Percentiles rank a stretch among this genome's conserved stretches.
Evolutionary conservation across 1,140 invertebrate species (phyloP).

Genomic region (Hylaeus anthracinus): DNA sequence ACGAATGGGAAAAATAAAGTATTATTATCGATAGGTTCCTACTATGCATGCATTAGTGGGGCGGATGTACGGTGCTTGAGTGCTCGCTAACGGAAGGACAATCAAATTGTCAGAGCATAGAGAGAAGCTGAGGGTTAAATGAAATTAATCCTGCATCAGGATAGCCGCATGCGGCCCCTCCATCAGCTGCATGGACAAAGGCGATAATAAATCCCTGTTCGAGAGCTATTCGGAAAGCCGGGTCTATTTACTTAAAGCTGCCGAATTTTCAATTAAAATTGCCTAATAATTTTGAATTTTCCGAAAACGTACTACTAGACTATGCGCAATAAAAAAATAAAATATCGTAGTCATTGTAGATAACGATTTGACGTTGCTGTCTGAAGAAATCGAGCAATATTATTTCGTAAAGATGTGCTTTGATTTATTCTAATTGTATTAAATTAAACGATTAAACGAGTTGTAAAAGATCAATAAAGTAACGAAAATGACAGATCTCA

Average conservation of each 20-base stretch:
- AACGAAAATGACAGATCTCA: too few relatives aligned
- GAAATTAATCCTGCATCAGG: constrained; percentile 62
- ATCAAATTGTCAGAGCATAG: constrained; percentile 54
- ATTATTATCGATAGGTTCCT: constrained; percentile 46
- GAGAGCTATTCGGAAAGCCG: not conserved
- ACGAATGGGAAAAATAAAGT: not conserved
- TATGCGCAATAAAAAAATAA: too few relatives aligned
- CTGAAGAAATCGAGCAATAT: too few relatives aligned
- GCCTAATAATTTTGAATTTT: too few relatives aligned
- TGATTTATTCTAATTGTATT: too few relatives aligned
- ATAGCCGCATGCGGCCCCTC: constrained; percentile 10
- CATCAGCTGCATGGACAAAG: constrained; percentile 21
- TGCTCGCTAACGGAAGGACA: constrained; percentile 49
- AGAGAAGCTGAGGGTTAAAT: constrained; percentile 56
- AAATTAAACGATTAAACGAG: too few relatives aligned
- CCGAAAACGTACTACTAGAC: too few relatives aligned
- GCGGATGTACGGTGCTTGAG: constrained; percentile 26
- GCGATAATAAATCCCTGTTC: not conserved
- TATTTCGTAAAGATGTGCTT: too few relatives aligned
- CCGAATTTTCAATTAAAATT: not conserved
- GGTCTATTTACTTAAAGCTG: not conserved
- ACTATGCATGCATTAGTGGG: constrained; percentile 41
- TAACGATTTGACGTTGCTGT: too few relatives aligned
- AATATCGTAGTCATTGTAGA: not conserved
- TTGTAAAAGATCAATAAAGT: too few relatives aligned